phyloP scores from a whole-genome alignment of 2,888 invertebrate genomes.

The Euplexia lucipara region DNA sequence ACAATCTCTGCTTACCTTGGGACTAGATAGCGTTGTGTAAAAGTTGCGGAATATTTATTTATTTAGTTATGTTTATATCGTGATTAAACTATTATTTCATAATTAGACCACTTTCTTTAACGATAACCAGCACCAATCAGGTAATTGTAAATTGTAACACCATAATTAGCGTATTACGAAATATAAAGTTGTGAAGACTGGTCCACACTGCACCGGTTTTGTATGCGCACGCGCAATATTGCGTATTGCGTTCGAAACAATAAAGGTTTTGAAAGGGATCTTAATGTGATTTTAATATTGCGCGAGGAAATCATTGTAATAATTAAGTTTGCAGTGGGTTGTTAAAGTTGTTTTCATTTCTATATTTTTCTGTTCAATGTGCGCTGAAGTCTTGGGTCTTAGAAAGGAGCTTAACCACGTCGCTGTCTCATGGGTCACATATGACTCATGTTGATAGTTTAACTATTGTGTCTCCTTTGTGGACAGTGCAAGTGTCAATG shows the following conservation, averaged over 20 bases:
- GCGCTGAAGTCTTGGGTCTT: no score
- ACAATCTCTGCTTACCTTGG: no score
- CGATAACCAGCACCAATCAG: background rate
- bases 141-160: conserved; percentile 16
- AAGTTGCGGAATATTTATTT: no score
- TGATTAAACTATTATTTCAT: background rate
- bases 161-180: conserved; percentile 18
- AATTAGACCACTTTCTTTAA: conserved; percentile 15
- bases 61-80: background rate
- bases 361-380: no score
- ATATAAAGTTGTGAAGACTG: conserved; percentile 24
- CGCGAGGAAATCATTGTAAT: conserved; percentile 37
- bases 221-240: conserved; percentile 12
- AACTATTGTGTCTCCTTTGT: no score
- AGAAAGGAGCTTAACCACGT: no score
- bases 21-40: no score
- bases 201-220: conserved; percentile 14
- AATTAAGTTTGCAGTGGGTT: conserved; percentile 49
- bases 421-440: no score
- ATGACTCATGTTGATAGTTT: no score
- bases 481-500: no score
- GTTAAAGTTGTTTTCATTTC: no score
- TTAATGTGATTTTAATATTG: conserved; percentile 10
- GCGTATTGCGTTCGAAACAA: conserved; percentile 36
- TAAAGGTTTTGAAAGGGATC: conserved; percentile 21